Conservation (phyloP, 2,888 invertebrate genomes). For the Nephrotoma appendiculata region DNA sequence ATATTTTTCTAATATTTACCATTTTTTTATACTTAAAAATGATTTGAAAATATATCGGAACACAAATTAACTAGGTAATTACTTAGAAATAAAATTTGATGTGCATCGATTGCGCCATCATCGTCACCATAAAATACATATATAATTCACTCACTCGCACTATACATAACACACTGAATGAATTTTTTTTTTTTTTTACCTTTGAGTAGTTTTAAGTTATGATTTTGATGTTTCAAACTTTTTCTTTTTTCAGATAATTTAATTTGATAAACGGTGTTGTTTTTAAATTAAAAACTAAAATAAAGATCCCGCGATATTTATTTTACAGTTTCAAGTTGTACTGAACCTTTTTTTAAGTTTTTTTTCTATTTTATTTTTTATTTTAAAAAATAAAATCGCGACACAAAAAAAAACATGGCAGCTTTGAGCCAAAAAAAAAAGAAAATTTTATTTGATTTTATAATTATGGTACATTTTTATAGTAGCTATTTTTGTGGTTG, state of each 20-base stretch:
- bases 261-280: not conserved
- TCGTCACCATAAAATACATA: not conserved
- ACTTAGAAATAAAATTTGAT: not conserved
- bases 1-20: not conserved
- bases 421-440: conserved; percentile 21
- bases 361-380: not conserved
- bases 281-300: not conserved
- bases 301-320: conserved; percentile 3
- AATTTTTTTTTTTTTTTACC: not conserved
- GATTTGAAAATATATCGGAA: not conserved
- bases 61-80: not conserved
- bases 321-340: not conserved
- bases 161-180: not conserved
- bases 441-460: not conserved
- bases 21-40: not conserved
- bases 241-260: not conserved
- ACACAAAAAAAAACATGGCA: conserved; percentile 60
- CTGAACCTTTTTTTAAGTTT: not conserved
- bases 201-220: not conserved
- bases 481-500: not conserved
- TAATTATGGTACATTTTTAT: not conserved
- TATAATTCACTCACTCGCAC: not conserved
- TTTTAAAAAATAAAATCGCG: conserved; percentile 10
- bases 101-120: conserved; percentile 3
- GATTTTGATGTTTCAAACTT: not conserved